Conservation (phyloP, 1,140 invertebrate genomes). For the Ips typographus region DNA sequence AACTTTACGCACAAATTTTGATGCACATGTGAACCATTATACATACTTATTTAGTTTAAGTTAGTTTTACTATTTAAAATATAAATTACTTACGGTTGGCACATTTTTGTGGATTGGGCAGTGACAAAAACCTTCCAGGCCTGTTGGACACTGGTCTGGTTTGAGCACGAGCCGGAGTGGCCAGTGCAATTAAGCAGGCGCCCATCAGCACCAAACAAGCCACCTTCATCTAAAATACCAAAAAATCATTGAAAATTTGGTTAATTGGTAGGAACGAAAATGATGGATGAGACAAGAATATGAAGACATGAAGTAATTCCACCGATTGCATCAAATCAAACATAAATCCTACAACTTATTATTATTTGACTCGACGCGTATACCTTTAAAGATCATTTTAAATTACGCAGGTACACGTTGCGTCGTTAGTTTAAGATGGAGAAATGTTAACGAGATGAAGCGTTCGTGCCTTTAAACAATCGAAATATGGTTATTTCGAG, state of each 20-base stretch:
- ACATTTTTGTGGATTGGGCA: slow-evolving; percentile 78
- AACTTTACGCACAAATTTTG: background rate
- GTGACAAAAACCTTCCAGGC: slow-evolving; percentile 73
- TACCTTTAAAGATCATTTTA: background rate
- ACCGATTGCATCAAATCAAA: background rate
- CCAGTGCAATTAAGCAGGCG: slow-evolving; percentile 35
- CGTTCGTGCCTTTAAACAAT: no score
- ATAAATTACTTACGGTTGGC: slow-evolving; percentile 69
- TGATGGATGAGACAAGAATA: background rate
- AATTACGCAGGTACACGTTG: background rate
- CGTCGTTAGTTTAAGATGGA: no score
- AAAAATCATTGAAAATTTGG: background rate
- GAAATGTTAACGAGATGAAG: no score
- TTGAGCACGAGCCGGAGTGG: slow-evolving; percentile 43
- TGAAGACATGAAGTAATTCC: background rate
- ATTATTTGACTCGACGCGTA: background rate
- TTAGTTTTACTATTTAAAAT: background rate
- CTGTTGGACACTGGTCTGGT: slow-evolving; percentile 46
- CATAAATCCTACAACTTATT: background rate
- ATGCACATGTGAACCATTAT: no score
- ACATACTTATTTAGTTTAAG: slow-evolving; percentile 3
- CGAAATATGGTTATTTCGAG: no score
- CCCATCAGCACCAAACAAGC: slow-evolving; percentile 33
- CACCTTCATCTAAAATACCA: slow-evolving; percentile 46
- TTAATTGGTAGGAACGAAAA: background rate